Percentiles rank a stretch among this genome's conserved stretches.
Evolutionary conservation across 2,113 vertebrate species (phyloP).

Genomic region (Chloebia gouldiae): DNA sequence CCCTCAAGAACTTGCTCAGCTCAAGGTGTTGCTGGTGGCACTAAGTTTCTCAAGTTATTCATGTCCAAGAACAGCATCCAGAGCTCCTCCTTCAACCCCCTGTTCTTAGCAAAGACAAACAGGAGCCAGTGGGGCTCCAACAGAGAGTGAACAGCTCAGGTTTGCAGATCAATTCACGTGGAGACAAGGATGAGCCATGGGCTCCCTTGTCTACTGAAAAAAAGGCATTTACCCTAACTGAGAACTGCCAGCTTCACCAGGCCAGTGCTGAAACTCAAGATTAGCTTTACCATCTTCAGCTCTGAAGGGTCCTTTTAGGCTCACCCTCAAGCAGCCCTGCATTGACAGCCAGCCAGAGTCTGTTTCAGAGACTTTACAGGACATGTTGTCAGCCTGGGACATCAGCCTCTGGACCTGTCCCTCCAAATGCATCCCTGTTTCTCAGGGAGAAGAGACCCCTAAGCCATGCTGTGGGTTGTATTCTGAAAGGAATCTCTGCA

Average conservation of each 20-base stretch:
- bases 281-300: not conserved
- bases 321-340: not conserved
- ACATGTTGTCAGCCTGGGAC: not conserved
- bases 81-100: not conserved
- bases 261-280: not conserved
- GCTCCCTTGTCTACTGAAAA: not conserved
- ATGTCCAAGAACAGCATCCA: fast-evolving
- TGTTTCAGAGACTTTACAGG: not conserved
- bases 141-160: not conserved
- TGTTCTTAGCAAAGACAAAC: not conserved
- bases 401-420: not conserved
- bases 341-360: not conserved
- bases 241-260: not conserved
- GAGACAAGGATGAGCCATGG: not conserved
- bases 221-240: not conserved
- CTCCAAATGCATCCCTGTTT: not conserved
- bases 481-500: not conserved
- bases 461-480: fast-evolving
- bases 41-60: not conserved
- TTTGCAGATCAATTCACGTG: fast-evolving
- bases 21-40: not conserved
- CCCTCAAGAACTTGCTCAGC: not conserved
- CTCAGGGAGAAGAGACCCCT: not conserved
- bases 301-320: not conserved
- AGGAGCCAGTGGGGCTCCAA: not conserved